Percentiles rank a stretch among this genome's conserved stretches.
Evolutionary conservation across 2,888 invertebrate species (phyloP).

Genomic region (Tolmerus cingulatus): DNA sequence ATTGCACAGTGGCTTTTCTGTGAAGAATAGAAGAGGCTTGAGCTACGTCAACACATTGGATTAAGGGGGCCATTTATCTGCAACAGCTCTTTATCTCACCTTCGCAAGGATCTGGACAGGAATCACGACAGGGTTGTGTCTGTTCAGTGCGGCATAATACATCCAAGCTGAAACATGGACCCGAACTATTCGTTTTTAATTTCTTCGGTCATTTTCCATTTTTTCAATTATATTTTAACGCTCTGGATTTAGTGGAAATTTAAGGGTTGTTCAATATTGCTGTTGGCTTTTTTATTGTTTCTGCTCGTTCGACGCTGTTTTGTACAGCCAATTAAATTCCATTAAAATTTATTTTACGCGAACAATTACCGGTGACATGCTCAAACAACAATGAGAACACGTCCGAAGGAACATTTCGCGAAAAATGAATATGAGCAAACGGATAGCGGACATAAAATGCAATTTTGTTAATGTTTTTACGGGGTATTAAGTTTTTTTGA

Average conservation of each 20-base stretch:
- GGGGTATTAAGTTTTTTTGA: background rate
- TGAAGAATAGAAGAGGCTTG: background rate
- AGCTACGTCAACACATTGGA: background rate
- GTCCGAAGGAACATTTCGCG: background rate
- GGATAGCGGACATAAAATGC: background rate
- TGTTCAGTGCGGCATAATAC: background rate
- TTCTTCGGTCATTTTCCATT: background rate
- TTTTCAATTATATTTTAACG: conserved; percentile 25
- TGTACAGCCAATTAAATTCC: conserved; percentile 34
- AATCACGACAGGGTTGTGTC: background rate
- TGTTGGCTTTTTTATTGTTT: background rate
- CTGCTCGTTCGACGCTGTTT: background rate
- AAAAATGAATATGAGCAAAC: background rate
- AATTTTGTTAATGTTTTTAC: conserved; percentile 24
- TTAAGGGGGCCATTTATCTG: background rate
- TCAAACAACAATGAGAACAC: conserved; percentile 3
- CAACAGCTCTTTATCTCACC: background rate
- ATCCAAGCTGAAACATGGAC: background rate
- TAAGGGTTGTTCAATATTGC: background rate
- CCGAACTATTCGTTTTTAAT: background rate
- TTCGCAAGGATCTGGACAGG: background rate
- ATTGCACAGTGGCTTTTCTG: background rate
- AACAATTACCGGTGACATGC: conserved; percentile 29
- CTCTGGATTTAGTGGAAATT: conserved; percentile 5
- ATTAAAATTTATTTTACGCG: conserved; percentile 38